Percentiles rank a stretch among this genome's conserved stretches.
These are phyloP conservation scores for Habropoda laboriosa DNA, from an alignment of 1,140 invertebrate genomes.

Conservation along the genomic window DNA sequence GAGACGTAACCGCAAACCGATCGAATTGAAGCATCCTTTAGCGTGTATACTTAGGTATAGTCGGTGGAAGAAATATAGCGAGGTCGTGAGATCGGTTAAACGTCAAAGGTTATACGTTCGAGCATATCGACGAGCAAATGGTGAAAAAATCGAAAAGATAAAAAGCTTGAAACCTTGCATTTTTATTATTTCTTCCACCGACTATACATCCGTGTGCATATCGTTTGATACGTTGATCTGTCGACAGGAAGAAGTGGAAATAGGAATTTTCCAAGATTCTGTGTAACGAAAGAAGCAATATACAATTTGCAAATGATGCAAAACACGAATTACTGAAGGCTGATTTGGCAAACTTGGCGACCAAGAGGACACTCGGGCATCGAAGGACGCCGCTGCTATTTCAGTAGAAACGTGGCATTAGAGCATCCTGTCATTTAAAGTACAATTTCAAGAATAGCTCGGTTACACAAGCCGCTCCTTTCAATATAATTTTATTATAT, in stretches of 20 bases:
- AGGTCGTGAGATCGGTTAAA: too few relatives aligned
- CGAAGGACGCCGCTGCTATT: conserved; percentile 63
- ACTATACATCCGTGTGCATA: neutral
- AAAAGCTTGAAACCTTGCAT: too few relatives aligned
- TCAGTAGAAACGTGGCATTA: conserved; percentile 52
- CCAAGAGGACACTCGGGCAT: conserved; percentile 41
- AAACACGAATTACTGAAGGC: conserved; percentile 7
- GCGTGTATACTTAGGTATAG: neutral
- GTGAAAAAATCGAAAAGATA: too few relatives aligned
- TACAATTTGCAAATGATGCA: conserved; percentile 25
- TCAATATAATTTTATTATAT: neutral
- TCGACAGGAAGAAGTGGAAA: neutral
- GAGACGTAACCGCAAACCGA: conserved; percentile 30
- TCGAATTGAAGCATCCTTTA: conserved; percentile 33
- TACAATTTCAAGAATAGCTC: conserved; percentile 46
- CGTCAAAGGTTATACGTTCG: too few relatives aligned
- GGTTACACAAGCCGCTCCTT: neutral
- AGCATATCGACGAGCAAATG: too few relatives aligned
- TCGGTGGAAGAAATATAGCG: too few relatives aligned
- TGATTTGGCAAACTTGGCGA: conserved; percentile 40
- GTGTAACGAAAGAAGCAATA: neutral
- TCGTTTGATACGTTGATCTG: neutral
- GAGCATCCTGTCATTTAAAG: conserved; percentile 41
- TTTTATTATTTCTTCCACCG: too few relatives aligned
- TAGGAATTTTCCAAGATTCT: neutral